Evolutionary conservation across 1,140 invertebrate genomes (phyloP).

Genomic region (Ostrea edulis): DNA sequence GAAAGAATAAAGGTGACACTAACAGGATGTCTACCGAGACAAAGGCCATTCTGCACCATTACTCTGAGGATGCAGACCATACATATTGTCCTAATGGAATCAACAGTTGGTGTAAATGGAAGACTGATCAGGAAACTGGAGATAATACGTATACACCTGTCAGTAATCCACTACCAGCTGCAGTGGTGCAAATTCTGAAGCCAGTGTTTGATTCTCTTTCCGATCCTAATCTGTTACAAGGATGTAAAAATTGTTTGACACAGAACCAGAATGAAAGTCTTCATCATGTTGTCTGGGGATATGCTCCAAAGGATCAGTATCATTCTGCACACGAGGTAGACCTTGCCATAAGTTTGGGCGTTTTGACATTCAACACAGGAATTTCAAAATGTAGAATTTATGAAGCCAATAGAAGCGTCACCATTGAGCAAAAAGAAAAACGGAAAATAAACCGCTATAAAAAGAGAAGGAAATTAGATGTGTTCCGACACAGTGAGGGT

Average conservation of each 20-base stretch:
- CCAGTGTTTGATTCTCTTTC: constrained; percentile 32
- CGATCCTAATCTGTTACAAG: background rate
- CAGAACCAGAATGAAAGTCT: constrained; percentile 29
- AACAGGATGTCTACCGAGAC: background rate
- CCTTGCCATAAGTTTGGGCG: background rate
- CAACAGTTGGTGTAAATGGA: constrained; percentile 34
- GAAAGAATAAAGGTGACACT: constrained; percentile 12
- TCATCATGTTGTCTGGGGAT: constrained; percentile 40
- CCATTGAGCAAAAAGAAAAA: too few relatives aligned
- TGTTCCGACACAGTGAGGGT: too few relatives aligned
- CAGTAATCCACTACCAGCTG: constrained; percentile 20
- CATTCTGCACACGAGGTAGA: background rate
- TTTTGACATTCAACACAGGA: constrained; percentile 15
- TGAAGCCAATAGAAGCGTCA: too few relatives aligned
- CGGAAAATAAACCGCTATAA: too few relatives aligned
- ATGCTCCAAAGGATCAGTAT: background rate
- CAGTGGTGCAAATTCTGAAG: constrained; percentile 37
- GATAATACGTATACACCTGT: background rate
- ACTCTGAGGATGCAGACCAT: constrained; percentile 8
- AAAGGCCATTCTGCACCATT: constrained; percentile 17
- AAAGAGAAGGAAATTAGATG: too few relatives aligned
- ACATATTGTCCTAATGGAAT: background rate
- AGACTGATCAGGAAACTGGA: background rate
- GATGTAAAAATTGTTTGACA: constrained; percentile 26
- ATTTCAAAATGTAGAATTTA: constrained; percentile 5